A percentile compares a stretch with the other conserved stretches of the same genome.
These are phyloP conservation scores for Peromyscus leucopus DNA, from an alignment of 2,113 vertebrate species.

Conservation along the genomic window DNA sequence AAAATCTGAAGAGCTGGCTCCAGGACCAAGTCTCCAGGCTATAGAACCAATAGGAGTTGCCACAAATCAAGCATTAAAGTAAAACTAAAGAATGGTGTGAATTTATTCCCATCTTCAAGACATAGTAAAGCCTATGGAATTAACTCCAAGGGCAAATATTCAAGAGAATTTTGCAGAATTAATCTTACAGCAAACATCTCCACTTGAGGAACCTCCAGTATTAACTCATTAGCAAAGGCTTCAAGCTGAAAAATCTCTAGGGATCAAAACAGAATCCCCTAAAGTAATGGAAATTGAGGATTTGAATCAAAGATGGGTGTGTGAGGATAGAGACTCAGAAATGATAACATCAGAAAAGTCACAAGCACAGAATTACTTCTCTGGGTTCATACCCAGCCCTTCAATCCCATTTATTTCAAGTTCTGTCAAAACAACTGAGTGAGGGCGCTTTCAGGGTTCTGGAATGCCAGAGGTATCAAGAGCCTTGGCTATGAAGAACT, in stretches of 20 bases:
- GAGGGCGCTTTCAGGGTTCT: no score
- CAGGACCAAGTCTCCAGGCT: slow-evolving; percentile 62
- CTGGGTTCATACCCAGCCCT: slow-evolving; percentile 32
- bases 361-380: slow-evolving; percentile 30
- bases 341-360: slow-evolving; percentile 43
- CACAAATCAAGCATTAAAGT: background rate
- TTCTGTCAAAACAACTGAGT: background rate
- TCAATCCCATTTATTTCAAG: slow-evolving; percentile 46
- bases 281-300: slow-evolving; percentile 42
- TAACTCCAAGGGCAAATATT: slow-evolving; percentile 57
- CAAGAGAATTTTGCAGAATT: slow-evolving; percentile 58
- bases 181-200: slow-evolving; percentile 13
- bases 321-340: slow-evolving; percentile 34
- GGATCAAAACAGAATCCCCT: slow-evolving; percentile 18
- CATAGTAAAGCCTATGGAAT: background rate
- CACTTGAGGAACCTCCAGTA: background rate
- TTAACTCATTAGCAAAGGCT: slow-evolving; percentile 51
- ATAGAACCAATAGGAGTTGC: slow-evolving; percentile 19
- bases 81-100: background rate
- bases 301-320: slow-evolving; percentile 23
- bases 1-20: slow-evolving; percentile 72
- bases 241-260: slow-evolving; percentile 38
- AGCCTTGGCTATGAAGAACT: no score
- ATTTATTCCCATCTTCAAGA: slow-evolving; percentile 59
- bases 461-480: no score